Percentiles rank a stretch among this genome's conserved stretches.
phyloP scores from a whole-genome alignment of 2,888 invertebrate genomes.

The Meiosimyza decipiens region DNA sequence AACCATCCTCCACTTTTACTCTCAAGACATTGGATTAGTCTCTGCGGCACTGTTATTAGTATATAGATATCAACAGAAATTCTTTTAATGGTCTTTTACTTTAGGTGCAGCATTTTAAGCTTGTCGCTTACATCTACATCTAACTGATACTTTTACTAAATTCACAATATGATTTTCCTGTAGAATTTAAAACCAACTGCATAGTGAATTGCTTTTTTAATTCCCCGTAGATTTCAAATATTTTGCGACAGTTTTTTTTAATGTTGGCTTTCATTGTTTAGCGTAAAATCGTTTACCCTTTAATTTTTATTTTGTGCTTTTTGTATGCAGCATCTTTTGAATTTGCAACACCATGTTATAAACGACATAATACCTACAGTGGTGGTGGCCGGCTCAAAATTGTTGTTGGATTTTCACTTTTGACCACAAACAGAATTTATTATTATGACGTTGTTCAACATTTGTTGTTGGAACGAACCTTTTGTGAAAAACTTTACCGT shows the following conservation, averaged over 20 bases:
- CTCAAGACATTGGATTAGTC: too few relatives aligned
- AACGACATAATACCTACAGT: not conserved
- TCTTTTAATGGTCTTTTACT: too few relatives aligned
- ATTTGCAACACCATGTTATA: not conserved
- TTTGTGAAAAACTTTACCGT: conserved; percentile 6
- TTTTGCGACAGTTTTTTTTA: conserved; percentile 8
- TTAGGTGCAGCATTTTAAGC: too few relatives aligned
- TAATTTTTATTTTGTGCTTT: not conserved
- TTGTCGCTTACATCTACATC: too few relatives aligned
- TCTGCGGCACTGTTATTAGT: too few relatives aligned
- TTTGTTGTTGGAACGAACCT: conserved; percentile 8
- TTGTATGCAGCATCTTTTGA: conserved; percentile 10
- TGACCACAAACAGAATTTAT: conserved; percentile 26
- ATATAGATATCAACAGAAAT: too few relatives aligned
- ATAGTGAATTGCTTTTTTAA: too few relatives aligned
- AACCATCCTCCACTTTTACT: too few relatives aligned
- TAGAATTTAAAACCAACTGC: too few relatives aligned
- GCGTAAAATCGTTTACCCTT: not conserved
- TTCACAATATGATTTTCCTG: too few relatives aligned
- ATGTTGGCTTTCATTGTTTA: conserved; percentile 5
- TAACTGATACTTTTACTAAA: too few relatives aligned
- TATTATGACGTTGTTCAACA: not conserved
- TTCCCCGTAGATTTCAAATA: not conserved
- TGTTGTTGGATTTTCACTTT: conserved; percentile 22
- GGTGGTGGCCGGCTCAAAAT: not conserved